phyloP scores from a whole-genome alignment of 2,888 invertebrate species.

The Apantesis nais region DNA sequence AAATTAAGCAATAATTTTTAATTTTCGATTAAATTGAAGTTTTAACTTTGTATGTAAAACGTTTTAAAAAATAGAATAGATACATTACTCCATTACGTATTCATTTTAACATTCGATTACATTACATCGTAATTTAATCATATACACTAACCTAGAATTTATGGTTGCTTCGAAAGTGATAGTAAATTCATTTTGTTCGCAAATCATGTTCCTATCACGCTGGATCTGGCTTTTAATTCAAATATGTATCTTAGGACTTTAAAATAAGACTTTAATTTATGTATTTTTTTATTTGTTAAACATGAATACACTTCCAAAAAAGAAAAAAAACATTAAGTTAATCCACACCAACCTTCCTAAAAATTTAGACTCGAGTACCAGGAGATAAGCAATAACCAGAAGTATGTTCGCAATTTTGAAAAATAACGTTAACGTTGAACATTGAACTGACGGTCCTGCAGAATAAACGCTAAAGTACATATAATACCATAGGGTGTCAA shows the following conservation, averaged over 20 bases:
- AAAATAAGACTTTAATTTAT: not conserved
- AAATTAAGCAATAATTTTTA: not conserved
- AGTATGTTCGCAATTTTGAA: not conserved
- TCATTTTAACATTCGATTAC: conserved; percentile 1
- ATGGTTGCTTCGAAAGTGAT: conserved; percentile 48
- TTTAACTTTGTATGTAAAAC: too few species aligned
- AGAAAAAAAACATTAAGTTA: not conserved
- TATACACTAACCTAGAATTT: conserved; percentile 20
- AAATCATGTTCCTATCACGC: conserved; percentile 26
- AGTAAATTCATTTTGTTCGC: conserved; percentile 45
- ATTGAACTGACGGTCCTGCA: conserved; percentile 25
- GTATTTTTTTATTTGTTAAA: too few species aligned
- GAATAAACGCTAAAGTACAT: conserved; percentile 15
- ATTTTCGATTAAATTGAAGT: not conserved
- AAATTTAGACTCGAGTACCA: not conserved
- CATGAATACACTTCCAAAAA: too few species aligned
- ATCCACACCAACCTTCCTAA: not conserved
- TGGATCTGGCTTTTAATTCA: not conserved
- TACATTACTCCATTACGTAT: not conserved
- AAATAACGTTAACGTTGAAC: conserved; percentile 31
- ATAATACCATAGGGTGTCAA: not conserved
- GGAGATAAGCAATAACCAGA: not conserved
- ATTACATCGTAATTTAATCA: not conserved
- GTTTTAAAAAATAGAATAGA: not conserved
- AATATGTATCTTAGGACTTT: not conserved